These are phyloP conservation scores for Lepidonotus clava DNA, from an alignment of 2,888 invertebrate species.

Conservation along the genomic window DNA sequence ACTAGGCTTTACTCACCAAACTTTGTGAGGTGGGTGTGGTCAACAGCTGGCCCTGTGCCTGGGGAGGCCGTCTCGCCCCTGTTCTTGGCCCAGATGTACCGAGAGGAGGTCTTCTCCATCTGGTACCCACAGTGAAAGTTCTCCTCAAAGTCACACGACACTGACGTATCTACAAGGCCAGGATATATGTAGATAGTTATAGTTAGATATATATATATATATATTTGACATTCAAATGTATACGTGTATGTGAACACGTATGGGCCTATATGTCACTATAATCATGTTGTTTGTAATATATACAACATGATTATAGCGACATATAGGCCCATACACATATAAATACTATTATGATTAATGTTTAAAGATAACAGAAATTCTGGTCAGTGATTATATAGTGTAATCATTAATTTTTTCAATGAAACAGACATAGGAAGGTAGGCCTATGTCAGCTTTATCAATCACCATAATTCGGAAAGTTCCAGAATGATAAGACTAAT, in stretches of 20 bases:
- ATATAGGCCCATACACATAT: too few species aligned
- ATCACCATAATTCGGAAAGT: too few species aligned
- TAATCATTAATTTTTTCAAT: too few species aligned
- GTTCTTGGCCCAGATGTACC: not conserved
- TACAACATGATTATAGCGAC: too few species aligned
- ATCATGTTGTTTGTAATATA: too few species aligned
- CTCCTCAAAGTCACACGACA: not conserved
- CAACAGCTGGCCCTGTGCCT: not conserved
- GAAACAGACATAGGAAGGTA: too few species aligned
- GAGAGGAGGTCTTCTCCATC: not conserved
- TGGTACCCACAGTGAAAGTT: not conserved
- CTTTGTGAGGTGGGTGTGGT: not conserved
- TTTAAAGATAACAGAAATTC: not conserved
- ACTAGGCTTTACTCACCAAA: not conserved
- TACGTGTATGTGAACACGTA: too few species aligned
- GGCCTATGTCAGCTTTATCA: too few species aligned
- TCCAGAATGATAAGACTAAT: too few species aligned
- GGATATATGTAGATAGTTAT: too few species aligned
- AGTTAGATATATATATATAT: not conserved
- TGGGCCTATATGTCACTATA: too few species aligned
- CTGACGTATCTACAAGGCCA: not conserved
- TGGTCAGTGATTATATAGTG: too few species aligned
- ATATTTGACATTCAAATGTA: not conserved
- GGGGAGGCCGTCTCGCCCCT: not conserved
- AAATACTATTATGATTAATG: not conserved